phyloP scores from a whole-genome alignment of 2,113 vertebrate species.

The Silurus meridionalis region DNA sequence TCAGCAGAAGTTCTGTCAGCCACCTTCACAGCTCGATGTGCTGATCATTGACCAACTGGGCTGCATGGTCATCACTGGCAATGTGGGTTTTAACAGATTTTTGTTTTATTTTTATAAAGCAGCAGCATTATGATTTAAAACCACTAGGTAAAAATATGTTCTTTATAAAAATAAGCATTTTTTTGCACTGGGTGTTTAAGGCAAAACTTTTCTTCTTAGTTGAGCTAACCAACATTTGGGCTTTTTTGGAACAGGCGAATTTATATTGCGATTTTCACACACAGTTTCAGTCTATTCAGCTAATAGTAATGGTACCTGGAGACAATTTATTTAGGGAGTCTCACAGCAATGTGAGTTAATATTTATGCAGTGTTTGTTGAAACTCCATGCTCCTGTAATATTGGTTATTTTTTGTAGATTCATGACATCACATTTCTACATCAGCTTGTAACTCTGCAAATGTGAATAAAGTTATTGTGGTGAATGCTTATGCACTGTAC shows the following conservation, averaged over 20 bases:
- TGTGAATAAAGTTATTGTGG: neutral
- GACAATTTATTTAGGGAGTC: neutral
- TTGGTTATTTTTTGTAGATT: neutral
- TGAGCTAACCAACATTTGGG: neutral
- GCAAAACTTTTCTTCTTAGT: neutral
- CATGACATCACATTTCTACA: neutral
- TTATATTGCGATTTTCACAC: neutral
- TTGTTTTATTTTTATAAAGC: no score
- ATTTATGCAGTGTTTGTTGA: neutral
- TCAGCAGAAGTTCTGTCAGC: conserved; percentile 98
- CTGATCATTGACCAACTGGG: conserved; percentile 97
- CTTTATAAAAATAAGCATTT: neutral
- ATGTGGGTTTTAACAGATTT: conserved; percentile 72
- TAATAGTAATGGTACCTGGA: neutral
- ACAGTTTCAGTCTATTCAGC: neutral
- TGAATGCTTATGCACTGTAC: neutral
- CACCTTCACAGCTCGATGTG: conserved; percentile 93
- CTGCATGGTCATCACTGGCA: conserved; percentile 97
- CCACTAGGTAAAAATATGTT: neutral
- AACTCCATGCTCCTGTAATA: neutral
- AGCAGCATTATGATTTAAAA: neutral
- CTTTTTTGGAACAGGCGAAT: neutral
- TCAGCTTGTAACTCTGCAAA: neutral
- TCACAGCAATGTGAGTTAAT: neutral
- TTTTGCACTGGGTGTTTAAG: neutral